Base-by-base conservation (phyloP, 2,113 vertebrate genomes). In the Cepphus grylle region DNA sequence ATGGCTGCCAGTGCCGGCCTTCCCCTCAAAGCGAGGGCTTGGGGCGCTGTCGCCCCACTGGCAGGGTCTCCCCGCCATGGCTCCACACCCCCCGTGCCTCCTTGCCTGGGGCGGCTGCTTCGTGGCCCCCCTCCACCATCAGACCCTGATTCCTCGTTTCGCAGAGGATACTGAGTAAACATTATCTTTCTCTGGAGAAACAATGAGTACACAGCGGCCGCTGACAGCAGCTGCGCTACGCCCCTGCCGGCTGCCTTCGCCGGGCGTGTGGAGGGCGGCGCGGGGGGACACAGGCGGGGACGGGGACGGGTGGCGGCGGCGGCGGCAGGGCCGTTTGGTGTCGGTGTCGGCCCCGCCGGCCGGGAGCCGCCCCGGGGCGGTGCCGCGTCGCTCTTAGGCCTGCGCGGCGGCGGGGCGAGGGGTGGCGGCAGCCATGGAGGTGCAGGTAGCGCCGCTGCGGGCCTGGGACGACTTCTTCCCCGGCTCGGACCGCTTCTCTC, bases 391-490 rank as follows among this genome's bases (percentile, higher is more conserved):
- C 71, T 88, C 55, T 87, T 30, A 71, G 88, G 96, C 96, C 92
- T 94, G 95, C 92, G 94, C 92, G 94, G 91, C 43, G 27, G n/a
- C 29, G 81, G 45, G 67, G 91, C 76, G 76, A 40, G 92, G 29
- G 62, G 26, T 26, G 56, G 59, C 86, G 50, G 85, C 70, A 72
- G 95, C 69, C 42, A 98, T 99, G 88, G 99, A 99, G 87, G 97
- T 99, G 91, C 97, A 94, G 71, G 84, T 98, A 36, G 97, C 99
- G 1, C 99, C 99, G 53, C 95, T 99, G 23, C 96, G 99, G 86
- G 87, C 98, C 59, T 99, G 99, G 99, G 98, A 98, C 38, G 99
- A 99, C 63, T 99, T 99, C 94, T 98, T 99, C 43, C 99, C 99
- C 4, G 98, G 98, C 3, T 97, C 97, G 6, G 98, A 99, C 4